A percentile compares a stretch with the other conserved stretches of the same genome.
Evolutionary conservation across 2,888 invertebrate genomes (phyloP).

Genomic region (Xestia ashworthii): DNA sequence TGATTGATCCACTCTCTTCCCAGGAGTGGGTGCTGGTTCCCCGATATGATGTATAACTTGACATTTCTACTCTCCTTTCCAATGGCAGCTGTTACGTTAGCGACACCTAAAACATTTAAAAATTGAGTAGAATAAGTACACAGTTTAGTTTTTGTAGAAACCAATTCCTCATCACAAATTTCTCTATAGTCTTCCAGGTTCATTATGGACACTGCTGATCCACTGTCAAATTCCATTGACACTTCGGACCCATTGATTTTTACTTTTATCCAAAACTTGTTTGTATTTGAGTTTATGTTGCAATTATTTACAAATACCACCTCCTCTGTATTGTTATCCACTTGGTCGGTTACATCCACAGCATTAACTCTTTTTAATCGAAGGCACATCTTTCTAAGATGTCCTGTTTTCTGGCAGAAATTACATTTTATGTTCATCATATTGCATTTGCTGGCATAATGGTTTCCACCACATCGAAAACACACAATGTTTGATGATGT

Average conservation of each 20-base stretch:
- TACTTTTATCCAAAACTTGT: background rate
- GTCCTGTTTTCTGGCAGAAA: background rate
- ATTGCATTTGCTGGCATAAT: background rate
- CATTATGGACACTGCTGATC: background rate
- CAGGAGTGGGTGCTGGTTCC: background rate
- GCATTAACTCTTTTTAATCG: background rate
- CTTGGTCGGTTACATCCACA: background rate
- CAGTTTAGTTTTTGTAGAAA: background rate
- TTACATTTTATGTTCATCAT: background rate
- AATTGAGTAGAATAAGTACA: constrained; percentile 3
- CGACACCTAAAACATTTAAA: background rate
- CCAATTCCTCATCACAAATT: background rate
- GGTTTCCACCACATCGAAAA: background rate
- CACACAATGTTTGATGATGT: no score
- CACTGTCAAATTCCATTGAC: background rate
- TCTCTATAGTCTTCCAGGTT: background rate
- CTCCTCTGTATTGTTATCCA: background rate
- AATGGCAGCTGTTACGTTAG: background rate
- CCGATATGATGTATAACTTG: background rate
- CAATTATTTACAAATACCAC: background rate
- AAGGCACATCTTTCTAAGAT: background rate
- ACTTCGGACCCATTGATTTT: background rate
- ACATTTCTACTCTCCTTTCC: background rate
- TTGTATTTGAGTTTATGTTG: background rate
- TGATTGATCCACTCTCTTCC: background rate